A percentile compares a stretch with the other conserved stretches of the same genome.
Evolutionary conservation across 2,113 vertebrate species (phyloP).

Genomic region (Zootoca vivipara): DNA sequence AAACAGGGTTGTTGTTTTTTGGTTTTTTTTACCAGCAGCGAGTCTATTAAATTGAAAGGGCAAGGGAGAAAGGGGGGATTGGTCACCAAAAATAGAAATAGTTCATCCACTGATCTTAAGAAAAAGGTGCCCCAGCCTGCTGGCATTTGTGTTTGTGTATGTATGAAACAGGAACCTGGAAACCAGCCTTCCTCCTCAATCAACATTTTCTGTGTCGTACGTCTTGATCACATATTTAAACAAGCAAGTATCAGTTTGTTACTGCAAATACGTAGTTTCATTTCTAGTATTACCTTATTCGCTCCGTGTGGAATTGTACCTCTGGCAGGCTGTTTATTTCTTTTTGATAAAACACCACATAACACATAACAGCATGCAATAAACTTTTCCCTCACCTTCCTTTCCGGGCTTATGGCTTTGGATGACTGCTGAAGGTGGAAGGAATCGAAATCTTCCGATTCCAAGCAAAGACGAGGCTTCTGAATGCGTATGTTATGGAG

Average conservation of each 20-base stretch:
- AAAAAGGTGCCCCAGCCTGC: slow-evolving; percentile 45
- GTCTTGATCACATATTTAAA: not conserved
- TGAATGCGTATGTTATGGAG: not conserved
- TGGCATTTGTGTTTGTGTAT: not conserved
- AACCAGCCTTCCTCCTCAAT: slow-evolving; percentile 38
- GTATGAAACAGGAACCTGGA: not conserved
- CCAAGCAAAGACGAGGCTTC: not conserved
- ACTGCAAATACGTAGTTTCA: slow-evolving; percentile 1
- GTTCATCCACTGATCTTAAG: slow-evolving; percentile 58
- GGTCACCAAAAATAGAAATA: slow-evolving; percentile 64
- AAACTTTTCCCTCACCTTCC: not conserved
- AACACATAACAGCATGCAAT: not conserved
- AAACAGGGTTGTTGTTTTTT: slow-evolving; percentile 71
- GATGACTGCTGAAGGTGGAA: not conserved
- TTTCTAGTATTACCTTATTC: not conserved
- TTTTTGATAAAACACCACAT: not conserved
- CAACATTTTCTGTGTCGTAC: slow-evolving; percentile 22
- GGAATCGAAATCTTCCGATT: not conserved
- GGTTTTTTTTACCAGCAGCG: slow-evolving; percentile 73
- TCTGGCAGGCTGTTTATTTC: slow-evolving; percentile 11
- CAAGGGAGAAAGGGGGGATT: slow-evolving; percentile 40
- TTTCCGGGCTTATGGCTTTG: not conserved
- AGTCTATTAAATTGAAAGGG: slow-evolving; percentile 73
- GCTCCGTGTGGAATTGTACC: not conserved
- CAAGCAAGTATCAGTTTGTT: not conserved